Conservation (phyloP, 1,140 invertebrate genomes). For the Akabosia matsudoensis region DNA sequence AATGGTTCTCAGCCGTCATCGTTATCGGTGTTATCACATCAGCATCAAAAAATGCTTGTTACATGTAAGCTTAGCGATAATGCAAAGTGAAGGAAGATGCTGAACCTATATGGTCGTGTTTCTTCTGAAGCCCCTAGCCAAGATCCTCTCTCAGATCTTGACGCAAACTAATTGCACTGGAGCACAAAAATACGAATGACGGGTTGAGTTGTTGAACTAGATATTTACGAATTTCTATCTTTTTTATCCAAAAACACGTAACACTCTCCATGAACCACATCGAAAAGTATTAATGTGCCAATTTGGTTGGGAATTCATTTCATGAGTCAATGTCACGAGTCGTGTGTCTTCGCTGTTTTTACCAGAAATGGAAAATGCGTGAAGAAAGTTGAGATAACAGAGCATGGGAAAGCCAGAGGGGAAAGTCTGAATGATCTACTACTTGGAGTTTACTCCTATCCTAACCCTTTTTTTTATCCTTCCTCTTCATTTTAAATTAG, state of each 20-base stretch:
- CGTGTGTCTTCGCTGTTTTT: neutral
- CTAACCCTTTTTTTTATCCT: neutral
- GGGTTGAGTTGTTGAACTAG: neutral
- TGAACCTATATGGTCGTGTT: no score
- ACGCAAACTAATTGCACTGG: neutral
- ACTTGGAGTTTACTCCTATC: neutral
- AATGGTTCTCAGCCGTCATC: neutral
- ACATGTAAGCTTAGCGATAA: no score
- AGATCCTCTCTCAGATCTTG: neutral
- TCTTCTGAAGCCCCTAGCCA: no score
- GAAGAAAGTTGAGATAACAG: neutral
- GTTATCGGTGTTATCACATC: no score
- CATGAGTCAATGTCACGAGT: constrained; percentile 7
- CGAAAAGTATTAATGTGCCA: constrained; percentile 18
- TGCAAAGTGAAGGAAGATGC: no score
- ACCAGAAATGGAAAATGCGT: constrained; percentile 9
- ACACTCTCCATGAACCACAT: neutral
- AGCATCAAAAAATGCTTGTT: no score
- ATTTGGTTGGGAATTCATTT: constrained; percentile 10
- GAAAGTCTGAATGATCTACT: neutral
- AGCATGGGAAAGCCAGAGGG: neutral
- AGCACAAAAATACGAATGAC: neutral
- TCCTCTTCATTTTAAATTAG: neutral
- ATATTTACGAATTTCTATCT: constrained; percentile 1
- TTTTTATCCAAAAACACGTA: neutral